Conservation (phyloP, 2,113 vertebrate species). For the Gadus macrocephalus region DNA sequence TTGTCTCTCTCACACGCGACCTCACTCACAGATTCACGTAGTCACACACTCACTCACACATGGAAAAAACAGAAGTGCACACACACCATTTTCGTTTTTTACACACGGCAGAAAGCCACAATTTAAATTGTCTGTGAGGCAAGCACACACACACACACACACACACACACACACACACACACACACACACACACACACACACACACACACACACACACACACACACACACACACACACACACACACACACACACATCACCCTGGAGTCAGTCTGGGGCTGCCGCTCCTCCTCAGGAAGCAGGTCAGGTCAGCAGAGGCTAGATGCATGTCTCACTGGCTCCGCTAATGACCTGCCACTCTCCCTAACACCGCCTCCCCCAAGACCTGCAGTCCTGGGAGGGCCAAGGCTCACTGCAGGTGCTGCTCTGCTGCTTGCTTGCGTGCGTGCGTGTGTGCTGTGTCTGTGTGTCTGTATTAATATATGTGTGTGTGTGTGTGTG, state of each 20-base stretch:
- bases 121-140: background rate
- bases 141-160: background rate
- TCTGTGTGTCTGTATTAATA: no score
- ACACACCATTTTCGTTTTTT: no score
- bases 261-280: slow-evolving; percentile 7
- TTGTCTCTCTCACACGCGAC: no score
- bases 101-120: background rate
- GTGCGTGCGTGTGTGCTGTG: slow-evolving; percentile 1
- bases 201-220: background rate
- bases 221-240: slow-evolving; percentile 8
- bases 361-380: background rate
- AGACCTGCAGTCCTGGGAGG: background rate
- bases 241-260: background rate
- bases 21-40: background rate
- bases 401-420: no score
- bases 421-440: background rate
- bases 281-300: slow-evolving; percentile 23
- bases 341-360: slow-evolving; percentile 59
- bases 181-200: slow-evolving; percentile 5
- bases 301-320: slow-evolving; percentile 29
- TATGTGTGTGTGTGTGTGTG: slow-evolving; percentile 8
- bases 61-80: no score
- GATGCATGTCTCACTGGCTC: slow-evolving; percentile 49
- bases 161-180: slow-evolving; percentile 11
- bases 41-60: background rate